A percentile compares a stretch with the other conserved stretches of the same genome.
Conservation (phyloP, 2,113 vertebrate genomes). For the Rhabdornis inornatus region DNA sequence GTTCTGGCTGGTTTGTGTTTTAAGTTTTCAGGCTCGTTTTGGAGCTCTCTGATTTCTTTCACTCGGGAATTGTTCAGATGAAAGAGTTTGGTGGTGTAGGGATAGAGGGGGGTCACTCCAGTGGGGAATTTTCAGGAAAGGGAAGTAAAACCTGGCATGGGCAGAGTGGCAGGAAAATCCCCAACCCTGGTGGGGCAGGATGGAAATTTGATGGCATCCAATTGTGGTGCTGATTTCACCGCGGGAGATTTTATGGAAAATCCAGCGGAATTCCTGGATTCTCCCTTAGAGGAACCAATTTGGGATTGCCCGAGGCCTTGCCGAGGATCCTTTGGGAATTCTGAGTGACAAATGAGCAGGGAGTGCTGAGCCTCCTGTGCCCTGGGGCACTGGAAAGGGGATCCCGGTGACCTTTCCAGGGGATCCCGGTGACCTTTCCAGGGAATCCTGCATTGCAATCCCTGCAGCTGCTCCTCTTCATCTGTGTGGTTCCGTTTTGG, state of each 20-base stretch:
- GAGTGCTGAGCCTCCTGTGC: background rate
- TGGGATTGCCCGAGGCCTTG: background rate
- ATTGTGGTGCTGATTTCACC: fast-evolving
- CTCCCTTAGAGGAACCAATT: background rate
- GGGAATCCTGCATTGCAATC: too few relatives aligned
- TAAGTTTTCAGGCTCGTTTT: fast-evolving
- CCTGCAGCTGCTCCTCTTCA: conserved; percentile 64
- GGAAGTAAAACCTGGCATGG: background rate
- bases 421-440: background rate
- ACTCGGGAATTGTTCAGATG: background rate
- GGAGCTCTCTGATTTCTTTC: background rate
- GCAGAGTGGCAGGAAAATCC: background rate
- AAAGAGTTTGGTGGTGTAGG: fast-evolving
- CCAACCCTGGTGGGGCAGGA: background rate
- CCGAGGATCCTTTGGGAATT: background rate
- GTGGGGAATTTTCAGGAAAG: background rate
- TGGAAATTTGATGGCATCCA: background rate
- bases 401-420: conserved; percentile 71
- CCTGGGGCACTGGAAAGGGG: conserved; percentile 53
- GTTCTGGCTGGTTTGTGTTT: background rate
- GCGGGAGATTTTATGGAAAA: background rate
- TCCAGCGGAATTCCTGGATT: background rate
- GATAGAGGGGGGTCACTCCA: fast-evolving
- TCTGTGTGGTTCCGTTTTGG: too few relatives aligned
- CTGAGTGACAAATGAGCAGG: conserved; percentile 33